Percentiles rank a stretch among this genome's conserved stretches.
Evolutionary conservation across 2,888 invertebrate species (phyloP).

Genomic region (Pachycephus smyrnensis): DNA sequence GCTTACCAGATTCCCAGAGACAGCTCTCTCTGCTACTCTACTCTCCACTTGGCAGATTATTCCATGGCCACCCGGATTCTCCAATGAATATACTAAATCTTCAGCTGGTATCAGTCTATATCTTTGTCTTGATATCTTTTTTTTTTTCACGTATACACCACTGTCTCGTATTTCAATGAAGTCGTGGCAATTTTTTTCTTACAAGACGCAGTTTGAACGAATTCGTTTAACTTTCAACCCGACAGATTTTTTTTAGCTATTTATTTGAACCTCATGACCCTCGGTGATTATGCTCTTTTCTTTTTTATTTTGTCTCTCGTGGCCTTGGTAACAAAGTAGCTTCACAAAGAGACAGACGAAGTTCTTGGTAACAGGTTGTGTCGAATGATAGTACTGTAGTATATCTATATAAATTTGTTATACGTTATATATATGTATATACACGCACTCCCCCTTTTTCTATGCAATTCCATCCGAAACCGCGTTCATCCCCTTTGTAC

Average conservation of each 20-base stretch:
- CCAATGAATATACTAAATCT: background rate
- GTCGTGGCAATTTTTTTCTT: no score
- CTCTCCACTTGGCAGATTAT: conserved; percentile 29
- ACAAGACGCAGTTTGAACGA: no score
- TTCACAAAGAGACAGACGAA: background rate
- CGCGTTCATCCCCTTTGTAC: background rate
- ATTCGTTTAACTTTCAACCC: no score
- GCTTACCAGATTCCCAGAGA: conserved; percentile 17
- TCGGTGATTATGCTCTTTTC: background rate
- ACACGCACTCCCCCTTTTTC: background rate
- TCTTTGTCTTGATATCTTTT: background rate
- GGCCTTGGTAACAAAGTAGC: background rate
- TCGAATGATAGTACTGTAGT: background rate
- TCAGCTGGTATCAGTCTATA: background rate
- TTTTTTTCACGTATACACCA: no score
- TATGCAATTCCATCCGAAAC: background rate
- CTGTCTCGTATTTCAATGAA: no score
- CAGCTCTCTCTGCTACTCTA: conserved; percentile 11
- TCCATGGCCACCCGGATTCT: conserved; percentile 37
- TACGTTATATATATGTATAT: background rate
- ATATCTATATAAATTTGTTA: background rate
- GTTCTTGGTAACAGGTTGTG: background rate
- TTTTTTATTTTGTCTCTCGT: background rate
- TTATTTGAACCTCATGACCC: no score
- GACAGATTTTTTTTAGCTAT: no score